Base-by-base conservation (phyloP, 1,140 invertebrate species). In the Cydia splendana region DNA sequence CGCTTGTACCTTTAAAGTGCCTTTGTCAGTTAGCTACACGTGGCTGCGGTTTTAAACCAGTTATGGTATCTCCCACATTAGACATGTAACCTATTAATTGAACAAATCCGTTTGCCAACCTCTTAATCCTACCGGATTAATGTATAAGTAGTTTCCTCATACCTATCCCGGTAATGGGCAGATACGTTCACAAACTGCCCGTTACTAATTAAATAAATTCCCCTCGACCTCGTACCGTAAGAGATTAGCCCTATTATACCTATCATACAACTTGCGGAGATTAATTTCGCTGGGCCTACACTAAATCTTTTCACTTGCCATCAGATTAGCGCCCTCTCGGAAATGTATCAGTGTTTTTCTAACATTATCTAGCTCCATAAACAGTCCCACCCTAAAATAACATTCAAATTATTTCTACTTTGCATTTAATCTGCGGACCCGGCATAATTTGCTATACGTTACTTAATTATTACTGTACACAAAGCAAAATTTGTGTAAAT, bases 271-370 rank as follows among this genome's bases (percentile, higher is more conserved):
- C 79, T 84, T 74, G 78, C 65, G 76, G 78, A 84, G 85, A 85
- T 88, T 88, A 85, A 85, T 84, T 82, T 84, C 78, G 77, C 74
- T 77, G 83, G 82, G 81, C 80, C 82, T 69, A 76, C 81, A 85
- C 79, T 87, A 88, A 87, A 88, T 87, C 84, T 89, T 89, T 88
- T 87, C 85, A 86, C 84, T 88, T 84, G 79, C 78, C 80, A 88
- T 88, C 84, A 88, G 87, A 89, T 90, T 87, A 88, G 76, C 82
- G 74, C 80, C 78, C 82, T 82, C 79, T 79, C 81, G 83, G 79
- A 77, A 81, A 83, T 82, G 82, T 85, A 86, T 87, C 77, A 75
- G 80, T 86, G 84, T 86, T 88, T 88, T 88, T 90, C 81, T 86
- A 87, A 88, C 85, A 87, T 88, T 86, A 87, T 86, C 82, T 81